phyloP scores from a whole-genome alignment of 2,888 invertebrate species.

The Pseudoips prasinana region DNA sequence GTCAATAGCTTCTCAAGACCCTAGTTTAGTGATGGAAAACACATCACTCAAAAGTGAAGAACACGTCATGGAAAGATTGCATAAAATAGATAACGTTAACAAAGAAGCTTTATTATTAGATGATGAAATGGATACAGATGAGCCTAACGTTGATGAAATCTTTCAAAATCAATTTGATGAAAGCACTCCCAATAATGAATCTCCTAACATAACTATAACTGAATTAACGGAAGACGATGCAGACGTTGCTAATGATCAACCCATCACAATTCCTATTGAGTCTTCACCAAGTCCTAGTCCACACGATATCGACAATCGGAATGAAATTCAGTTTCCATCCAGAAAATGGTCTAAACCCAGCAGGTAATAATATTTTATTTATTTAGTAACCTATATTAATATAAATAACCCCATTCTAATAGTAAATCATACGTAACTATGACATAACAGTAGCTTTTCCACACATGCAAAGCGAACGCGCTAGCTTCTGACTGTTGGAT shows the following conservation, averaged over 20 bases:
- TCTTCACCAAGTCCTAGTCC: slow-evolving; percentile 71
- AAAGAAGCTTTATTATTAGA: slow-evolving; percentile 64
- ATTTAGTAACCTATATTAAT: slow-evolving; percentile 19
- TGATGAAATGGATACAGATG: slow-evolving; percentile 66
- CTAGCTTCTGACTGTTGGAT: slow-evolving; percentile 70
- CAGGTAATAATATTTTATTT: slow-evolving; percentile 59
- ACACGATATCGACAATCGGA: slow-evolving; percentile 47
- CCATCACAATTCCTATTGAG: slow-evolving; percentile 59
- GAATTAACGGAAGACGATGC: slow-evolving; percentile 71
- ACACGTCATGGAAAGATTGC: slow-evolving; percentile 71
- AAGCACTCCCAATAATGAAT: slow-evolving; percentile 55
- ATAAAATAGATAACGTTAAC: slow-evolving; percentile 54
- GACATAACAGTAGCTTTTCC: slow-evolving; percentile 67
- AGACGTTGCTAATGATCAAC: slow-evolving; percentile 49
- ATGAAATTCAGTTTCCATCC: slow-evolving; percentile 47
- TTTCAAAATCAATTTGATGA: slow-evolving; percentile 70
- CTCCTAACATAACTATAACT: slow-evolving; percentile 75
- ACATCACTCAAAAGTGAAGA: slow-evolving; percentile 59
- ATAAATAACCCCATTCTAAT: slow-evolving; percentile 28
- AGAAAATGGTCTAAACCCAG: slow-evolving; percentile 74
- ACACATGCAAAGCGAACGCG: slow-evolving; percentile 75
- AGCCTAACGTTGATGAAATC: slow-evolving; percentile 70
- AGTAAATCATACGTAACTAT: slow-evolving; percentile 49
- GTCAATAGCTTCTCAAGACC: slow-evolving; percentile 72
- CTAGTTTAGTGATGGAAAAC: slow-evolving; percentile 69